Evolutionary conservation across 64 coral and sea anemone genomes (phyloP).

Genomic region (Trachythela sp.): DNA sequence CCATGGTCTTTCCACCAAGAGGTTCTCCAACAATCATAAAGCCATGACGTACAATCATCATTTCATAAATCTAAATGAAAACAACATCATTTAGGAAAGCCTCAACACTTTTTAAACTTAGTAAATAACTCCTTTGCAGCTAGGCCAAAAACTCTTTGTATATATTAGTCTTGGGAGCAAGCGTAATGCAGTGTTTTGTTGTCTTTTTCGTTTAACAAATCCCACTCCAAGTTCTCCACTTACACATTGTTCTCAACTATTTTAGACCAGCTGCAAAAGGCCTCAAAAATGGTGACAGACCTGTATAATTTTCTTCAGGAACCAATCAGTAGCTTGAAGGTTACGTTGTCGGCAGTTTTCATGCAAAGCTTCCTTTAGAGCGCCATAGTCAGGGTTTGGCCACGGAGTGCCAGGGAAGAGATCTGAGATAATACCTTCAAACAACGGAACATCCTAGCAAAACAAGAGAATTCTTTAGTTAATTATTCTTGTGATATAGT

Average conservation of each 20-base stretch:
- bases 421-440: slow-evolving; percentile 97
- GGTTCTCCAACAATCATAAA: slow-evolving; percentile 99
- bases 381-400: slow-evolving; percentile 97
- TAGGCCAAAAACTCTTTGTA: background rate
- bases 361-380: slow-evolving; percentile 69
- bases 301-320: slow-evolving; percentile 97
- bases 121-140: too few species aligned
- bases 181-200: too few species aligned
- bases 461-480: background rate
- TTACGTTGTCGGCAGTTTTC: slow-evolving; percentile 85
- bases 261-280: too few species aligned
- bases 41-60: slow-evolving; percentile 64
- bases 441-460: slow-evolving; percentile 87
- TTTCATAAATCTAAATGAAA: slow-evolving; percentile 33
- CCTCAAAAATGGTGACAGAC: slow-evolving; percentile 18
- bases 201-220: too few species aligned
- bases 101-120: too few species aligned
- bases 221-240: too few species aligned
- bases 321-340: slow-evolving; percentile 86
- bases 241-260: too few species aligned
- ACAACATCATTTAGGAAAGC: too few species aligned
- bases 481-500: background rate
- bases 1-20: slow-evolving; percentile 95
- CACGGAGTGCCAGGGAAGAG: slow-evolving; percentile 88
- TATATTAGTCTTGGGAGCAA: too few species aligned